A percentile compares a stretch with the other conserved stretches of the same genome.
phyloP scores from a whole-genome alignment of 2,888 invertebrate species.

The Mylabris sibirica region DNA sequence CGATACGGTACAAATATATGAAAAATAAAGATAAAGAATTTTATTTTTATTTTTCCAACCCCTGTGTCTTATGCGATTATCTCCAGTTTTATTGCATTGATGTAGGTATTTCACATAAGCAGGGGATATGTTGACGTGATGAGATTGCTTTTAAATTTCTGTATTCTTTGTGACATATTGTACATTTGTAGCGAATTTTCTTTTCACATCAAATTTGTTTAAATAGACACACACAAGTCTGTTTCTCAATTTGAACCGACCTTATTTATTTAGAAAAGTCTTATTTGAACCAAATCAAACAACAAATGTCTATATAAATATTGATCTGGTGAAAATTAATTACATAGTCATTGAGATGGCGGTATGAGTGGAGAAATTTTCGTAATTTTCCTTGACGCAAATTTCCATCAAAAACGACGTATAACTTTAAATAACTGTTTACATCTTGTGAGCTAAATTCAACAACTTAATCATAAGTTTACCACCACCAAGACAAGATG shows the following conservation, averaged over 20 bases:
- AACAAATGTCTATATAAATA: constrained; percentile 31
- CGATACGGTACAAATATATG: constrained; percentile 36
- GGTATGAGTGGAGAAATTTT: constrained; percentile 16
- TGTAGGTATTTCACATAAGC: not conserved
- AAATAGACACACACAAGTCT: not conserved
- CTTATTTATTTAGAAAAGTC: constrained; percentile 30
- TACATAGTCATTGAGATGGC: constrained; percentile 28
- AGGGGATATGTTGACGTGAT: not conserved
- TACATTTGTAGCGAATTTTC: not conserved
- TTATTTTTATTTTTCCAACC: constrained; percentile 2
- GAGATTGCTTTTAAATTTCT: not conserved
- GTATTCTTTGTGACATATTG: not conserved
- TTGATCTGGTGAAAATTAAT: constrained; percentile 38
- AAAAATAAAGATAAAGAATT: constrained; percentile 23
- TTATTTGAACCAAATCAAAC: constrained; percentile 22
- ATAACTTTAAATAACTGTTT: constrained; percentile 21
- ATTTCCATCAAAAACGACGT: constrained; percentile 1
- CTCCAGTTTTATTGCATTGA: not conserved
- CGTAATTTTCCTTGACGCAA: constrained; percentile 22
- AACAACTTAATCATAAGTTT: constrained; percentile 38
- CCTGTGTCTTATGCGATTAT: not conserved
- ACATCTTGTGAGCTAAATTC: constrained; percentile 29
- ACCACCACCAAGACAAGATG: constrained; percentile 21
- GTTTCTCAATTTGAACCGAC: not conserved
- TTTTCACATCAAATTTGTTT: not conserved